Conservation (phyloP, 2,113 vertebrate species). For the Tringa solitaria region DNA sequence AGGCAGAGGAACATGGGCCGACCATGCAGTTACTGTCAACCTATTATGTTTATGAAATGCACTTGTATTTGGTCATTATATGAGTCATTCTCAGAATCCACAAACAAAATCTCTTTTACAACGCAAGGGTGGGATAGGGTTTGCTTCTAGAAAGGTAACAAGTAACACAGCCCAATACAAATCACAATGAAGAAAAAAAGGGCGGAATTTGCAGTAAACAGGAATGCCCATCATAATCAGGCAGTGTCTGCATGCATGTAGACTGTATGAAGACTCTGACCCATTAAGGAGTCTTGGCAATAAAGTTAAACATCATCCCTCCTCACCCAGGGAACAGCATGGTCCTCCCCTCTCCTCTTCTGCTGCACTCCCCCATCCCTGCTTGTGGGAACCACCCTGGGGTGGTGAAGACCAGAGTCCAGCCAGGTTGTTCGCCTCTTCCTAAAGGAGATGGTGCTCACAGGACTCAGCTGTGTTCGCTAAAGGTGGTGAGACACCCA, state of each 20-base stretch:
- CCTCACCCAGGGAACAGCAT: too few relatives aligned
- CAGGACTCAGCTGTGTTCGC: neutral
- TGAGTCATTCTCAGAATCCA: neutral
- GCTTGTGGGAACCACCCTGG: neutral
- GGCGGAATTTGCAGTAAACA: neutral
- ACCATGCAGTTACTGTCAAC: neutral
- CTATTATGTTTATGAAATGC: neutral
- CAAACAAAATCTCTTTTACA: conserved; percentile 36
- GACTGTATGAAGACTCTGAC: neutral
- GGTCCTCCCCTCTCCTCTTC: accelerated
- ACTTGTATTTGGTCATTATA: neutral
- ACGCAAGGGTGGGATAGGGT: neutral
- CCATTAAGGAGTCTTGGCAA: neutral
- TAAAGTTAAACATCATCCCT: too few relatives aligned
- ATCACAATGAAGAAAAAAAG: neutral
- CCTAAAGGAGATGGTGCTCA: neutral
- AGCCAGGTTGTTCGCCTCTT: neutral
- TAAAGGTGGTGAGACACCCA: neutral
- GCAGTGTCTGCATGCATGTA: neutral
- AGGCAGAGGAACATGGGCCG: neutral
- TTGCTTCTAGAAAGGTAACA: neutral
- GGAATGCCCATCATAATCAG: neutral
- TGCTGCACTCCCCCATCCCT: neutral
- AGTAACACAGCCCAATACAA: neutral
- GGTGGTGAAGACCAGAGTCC: neutral